Evolutionary conservation across 2,113 vertebrate species (phyloP).

Genomic region (Sebastes schlegelii): DNA sequence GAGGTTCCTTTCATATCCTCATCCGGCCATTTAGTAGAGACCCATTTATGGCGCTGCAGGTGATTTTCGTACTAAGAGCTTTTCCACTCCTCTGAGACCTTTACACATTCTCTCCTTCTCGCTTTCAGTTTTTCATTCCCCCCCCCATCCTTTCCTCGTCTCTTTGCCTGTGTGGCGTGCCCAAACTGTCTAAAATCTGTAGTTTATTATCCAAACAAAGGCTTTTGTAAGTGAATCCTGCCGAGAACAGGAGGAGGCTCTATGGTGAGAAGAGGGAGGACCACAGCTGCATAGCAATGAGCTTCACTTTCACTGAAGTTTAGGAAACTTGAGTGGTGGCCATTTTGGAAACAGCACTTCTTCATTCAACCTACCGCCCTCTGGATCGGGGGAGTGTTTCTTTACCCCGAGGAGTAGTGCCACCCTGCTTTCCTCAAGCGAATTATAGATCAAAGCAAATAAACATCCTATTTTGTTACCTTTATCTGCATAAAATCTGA

Average conservation of each 20-base stretch:
- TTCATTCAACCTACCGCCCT: constrained; percentile 26
- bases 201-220: constrained; percentile 78
- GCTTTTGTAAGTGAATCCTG: constrained; percentile 72
- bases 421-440: constrained; percentile 18
- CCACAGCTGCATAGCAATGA: constrained; percentile 67
- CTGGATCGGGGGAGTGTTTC: constrained; percentile 2
- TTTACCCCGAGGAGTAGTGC: constrained; percentile 13
- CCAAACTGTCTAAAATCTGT: constrained; percentile 74
- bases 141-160: constrained; percentile 5
- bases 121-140: constrained; percentile 56
- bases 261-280: constrained; percentile 36
- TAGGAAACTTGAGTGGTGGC: constrained; percentile 42
- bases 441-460: constrained; percentile 31
- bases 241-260: constrained; percentile 55
- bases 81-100: constrained; percentile 62
- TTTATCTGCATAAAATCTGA: constrained; percentile 27
- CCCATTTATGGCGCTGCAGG: constrained; percentile 58
- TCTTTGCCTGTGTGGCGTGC: constrained; percentile 52
- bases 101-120: constrained; percentile 46
- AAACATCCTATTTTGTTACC: constrained; percentile 16
- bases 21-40: constrained; percentile 55
- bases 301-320: constrained; percentile 59
- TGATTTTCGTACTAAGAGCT: constrained; percentile 73
- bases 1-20: constrained; percentile 39
- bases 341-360: constrained; percentile 41